A percentile compares a stretch with the other conserved stretches of the same genome.
Evolutionary conservation across 2,797 vertebrate genomes (phyloP).

Genomic region (Parauchenoglanis ngamensis): DNA sequence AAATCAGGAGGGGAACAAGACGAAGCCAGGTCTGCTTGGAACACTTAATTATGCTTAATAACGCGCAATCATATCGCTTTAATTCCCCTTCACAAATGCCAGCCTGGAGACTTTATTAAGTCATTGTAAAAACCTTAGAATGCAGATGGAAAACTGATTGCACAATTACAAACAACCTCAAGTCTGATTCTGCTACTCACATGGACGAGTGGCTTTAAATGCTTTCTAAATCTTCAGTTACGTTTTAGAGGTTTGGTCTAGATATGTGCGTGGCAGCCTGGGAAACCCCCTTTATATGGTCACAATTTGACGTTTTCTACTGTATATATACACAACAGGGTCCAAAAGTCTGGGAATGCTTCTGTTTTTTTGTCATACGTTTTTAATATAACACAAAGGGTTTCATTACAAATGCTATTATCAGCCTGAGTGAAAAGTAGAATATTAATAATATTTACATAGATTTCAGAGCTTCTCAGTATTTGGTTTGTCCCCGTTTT

Average conservation of each 20-base stretch:
- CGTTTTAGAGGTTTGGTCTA: not conserved
- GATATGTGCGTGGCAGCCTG: not conserved
- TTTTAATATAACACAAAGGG: not conserved
- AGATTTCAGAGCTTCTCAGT: not conserved
- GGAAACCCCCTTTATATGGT: not conserved
- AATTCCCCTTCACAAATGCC: slow-evolving; percentile 43
- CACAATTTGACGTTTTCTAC: not conserved
- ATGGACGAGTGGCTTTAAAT: not conserved
- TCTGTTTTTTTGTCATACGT: not conserved
- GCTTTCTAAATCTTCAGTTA: not conserved
- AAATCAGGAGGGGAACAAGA: slow-evolving; percentile 12
- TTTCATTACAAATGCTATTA: not conserved
- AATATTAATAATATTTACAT: not conserved
- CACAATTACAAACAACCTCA: not conserved
- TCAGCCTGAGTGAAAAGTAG: not conserved
- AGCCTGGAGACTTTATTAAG: slow-evolving; percentile 55
- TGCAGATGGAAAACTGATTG: not conserved
- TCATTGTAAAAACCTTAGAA: slow-evolving; percentile 47
- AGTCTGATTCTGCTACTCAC: not conserved
- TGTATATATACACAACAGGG: not conserved
- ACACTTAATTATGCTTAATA: slow-evolving; percentile 36
- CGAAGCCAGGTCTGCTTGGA: not conserved
- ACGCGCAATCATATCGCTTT: slow-evolving; percentile 35
- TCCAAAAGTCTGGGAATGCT: not conserved
- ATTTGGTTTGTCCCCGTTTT: not conserved